Conservation (phyloP, 2,113 vertebrate genomes). For the Panurus biarmicus region DNA sequence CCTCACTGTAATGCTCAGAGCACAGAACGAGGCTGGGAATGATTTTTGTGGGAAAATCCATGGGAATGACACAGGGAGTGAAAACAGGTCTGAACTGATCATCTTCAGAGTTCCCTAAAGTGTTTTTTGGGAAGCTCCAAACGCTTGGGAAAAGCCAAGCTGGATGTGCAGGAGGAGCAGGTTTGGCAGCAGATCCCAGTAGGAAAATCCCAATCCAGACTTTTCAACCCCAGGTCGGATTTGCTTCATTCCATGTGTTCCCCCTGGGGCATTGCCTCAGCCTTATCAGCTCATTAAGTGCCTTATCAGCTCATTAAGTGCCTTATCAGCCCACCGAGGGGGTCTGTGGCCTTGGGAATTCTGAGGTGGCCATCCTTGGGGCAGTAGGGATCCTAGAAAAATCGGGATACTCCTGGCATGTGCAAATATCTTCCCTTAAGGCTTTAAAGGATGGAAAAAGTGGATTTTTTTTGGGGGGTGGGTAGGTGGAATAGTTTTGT, state of each 20-base stretch:
- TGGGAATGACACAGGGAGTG: background rate
- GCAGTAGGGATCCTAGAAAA: background rate
- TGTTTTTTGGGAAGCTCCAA: background rate
- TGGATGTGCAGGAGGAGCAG: background rate
- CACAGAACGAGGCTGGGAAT: background rate
- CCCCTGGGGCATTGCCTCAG: background rate
- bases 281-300: background rate
- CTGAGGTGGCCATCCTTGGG: background rate
- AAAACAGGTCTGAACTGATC: background rate
- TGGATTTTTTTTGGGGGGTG: background rate
- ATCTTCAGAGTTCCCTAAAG: fast-evolving
- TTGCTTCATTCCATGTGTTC: background rate
- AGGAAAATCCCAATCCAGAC: background rate
- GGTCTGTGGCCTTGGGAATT: background rate
- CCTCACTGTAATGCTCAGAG: fast-evolving
- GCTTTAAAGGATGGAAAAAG: background rate
- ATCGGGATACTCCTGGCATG: background rate
- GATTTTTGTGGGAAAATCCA: background rate
- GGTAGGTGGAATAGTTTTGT: background rate
- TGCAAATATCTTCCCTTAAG: background rate
- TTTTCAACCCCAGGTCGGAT: background rate
- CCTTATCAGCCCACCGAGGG: background rate
- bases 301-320: background rate
- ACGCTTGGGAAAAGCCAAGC: background rate
- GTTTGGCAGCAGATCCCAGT: background rate